Evolutionary conservation across 2,888 invertebrate genomes (phyloP).

Genomic region (Ichneumon xanthorius): DNA sequence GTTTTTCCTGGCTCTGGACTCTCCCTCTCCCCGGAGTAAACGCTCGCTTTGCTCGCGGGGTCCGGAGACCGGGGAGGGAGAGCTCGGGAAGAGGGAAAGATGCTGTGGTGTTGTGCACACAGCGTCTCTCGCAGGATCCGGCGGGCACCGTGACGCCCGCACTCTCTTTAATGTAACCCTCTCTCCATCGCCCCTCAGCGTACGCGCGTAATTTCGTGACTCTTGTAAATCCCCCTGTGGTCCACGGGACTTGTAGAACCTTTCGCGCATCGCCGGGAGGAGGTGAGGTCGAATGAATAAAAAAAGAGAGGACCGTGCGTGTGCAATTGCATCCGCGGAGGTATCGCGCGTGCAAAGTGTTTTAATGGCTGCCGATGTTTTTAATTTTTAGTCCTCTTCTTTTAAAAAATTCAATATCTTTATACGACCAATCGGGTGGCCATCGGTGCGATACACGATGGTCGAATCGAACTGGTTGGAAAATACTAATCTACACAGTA

Average conservation of each 20-base stretch:
- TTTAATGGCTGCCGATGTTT: not conserved
- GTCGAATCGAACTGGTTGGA: not conserved
- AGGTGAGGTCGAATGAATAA: not conserved
- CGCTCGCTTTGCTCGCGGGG: slow-evolving; percentile 51
- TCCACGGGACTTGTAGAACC: slow-evolving; percentile 39
- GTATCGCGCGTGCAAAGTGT: not conserved
- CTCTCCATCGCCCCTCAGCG: slow-evolving; percentile 35
- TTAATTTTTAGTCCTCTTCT: not conserved
- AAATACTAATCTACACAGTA: not conserved
- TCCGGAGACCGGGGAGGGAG: slow-evolving; percentile 43
- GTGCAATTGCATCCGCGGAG: slow-evolving; percentile 28
- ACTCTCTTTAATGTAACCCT: slow-evolving; percentile 21
- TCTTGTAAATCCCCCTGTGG: slow-evolving; percentile 25
- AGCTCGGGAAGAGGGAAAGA: slow-evolving; percentile 35
- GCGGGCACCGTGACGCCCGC: slow-evolving; percentile 60
- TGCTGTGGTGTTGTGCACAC: slow-evolving; percentile 30
- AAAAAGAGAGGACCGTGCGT: slow-evolving; percentile 20
- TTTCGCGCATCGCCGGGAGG: not conserved
- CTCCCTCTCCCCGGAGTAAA: slow-evolving; percentile 70
- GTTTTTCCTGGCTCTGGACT: slow-evolving; percentile 77
- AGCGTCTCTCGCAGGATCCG: slow-evolving; percentile 30
- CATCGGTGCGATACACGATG: not conserved
- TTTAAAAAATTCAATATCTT: not conserved
- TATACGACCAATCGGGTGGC: not conserved
- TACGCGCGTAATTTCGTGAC: slow-evolving; percentile 61